Conservation (phyloP, 2,797 vertebrate species). For the Euthynnus affinis region DNA sequence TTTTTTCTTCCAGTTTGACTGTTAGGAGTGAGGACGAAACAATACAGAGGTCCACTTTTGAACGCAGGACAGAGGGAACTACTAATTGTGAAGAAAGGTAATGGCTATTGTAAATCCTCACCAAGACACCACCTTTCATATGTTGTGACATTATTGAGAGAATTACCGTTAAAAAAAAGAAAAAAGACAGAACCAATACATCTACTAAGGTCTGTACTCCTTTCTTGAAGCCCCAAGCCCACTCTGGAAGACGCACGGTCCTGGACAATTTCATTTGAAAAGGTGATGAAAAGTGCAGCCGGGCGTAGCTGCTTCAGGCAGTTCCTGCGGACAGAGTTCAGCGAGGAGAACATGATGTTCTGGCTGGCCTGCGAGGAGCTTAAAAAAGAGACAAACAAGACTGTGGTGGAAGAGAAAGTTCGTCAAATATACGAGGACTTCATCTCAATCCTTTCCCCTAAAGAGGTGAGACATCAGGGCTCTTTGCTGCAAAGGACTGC, state of each 20-base stretch:
- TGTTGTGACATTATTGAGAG: background rate
- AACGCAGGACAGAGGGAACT: constrained; percentile 86
- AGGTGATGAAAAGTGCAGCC: constrained; percentile 92
- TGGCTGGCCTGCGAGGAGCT: constrained; percentile 98
- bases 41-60: constrained; percentile 86
- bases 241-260: constrained; percentile 92
- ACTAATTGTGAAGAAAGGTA: constrained; percentile 92
- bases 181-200: background rate
- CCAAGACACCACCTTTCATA: background rate
- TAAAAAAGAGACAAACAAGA: constrained; percentile 95
- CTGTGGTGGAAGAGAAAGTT: constrained; percentile 94
- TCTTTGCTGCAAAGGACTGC: background rate
- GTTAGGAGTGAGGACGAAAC: constrained; percentile 90
- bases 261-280: constrained; percentile 95
- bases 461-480: constrained; percentile 88
- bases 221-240: constrained; percentile 85
- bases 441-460: constrained; percentile 97
- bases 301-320: constrained; percentile 94
- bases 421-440: constrained; percentile 97
- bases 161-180: constrained; percentile 1
- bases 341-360: constrained; percentile 99
- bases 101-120: background rate
- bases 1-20: constrained; percentile 88
- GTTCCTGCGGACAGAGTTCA: constrained; percentile 97
- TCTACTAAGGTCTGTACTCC: background rate